Evolutionary conservation across 64 coral and sea anemone genomes (phyloP).

Genomic region (Montipora efflorescens): DNA sequence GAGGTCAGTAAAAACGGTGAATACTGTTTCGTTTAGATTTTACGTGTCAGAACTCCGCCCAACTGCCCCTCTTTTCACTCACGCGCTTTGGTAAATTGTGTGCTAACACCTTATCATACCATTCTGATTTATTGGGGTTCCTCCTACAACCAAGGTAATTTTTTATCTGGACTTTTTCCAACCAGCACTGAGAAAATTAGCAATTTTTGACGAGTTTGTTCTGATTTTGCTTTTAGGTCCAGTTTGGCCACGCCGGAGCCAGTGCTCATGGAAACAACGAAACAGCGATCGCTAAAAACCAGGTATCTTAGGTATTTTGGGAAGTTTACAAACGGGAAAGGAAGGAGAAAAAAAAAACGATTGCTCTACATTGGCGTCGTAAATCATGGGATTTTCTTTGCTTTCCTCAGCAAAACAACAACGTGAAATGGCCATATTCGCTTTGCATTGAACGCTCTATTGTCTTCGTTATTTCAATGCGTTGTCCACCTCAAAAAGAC

Average conservation of each 20-base stretch:
- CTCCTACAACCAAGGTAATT: too few species aligned
- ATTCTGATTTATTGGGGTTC: too few species aligned
- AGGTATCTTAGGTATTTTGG: neutral
- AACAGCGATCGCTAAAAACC: slow-evolving; percentile 95
- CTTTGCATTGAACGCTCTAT: too few species aligned
- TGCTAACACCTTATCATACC: too few species aligned
- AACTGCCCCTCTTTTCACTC: neutral
- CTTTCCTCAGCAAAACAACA: too few species aligned
- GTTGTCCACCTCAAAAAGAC: too few species aligned
- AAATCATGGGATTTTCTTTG: too few species aligned
- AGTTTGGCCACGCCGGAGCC: slow-evolving; percentile 97
- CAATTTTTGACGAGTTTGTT: neutral
- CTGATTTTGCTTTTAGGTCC: slow-evolving; percentile 69
- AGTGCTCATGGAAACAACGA: slow-evolving; percentile 94
- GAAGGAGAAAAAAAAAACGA: neutral
- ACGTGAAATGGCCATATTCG: too few species aligned
- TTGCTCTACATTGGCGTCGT: too few species aligned
- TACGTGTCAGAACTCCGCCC: neutral
- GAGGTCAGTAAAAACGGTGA: slow-evolving; percentile 66
- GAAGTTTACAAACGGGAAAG: neutral
- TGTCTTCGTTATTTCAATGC: too few species aligned
- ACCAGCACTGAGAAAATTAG: neutral
- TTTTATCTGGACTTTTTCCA: too few species aligned
- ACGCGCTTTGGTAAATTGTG: neutral
- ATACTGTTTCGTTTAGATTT: neutral